phyloP scores from a whole-genome alignment of 2,888 invertebrate genomes.

The Dascillus cervinus region DNA sequence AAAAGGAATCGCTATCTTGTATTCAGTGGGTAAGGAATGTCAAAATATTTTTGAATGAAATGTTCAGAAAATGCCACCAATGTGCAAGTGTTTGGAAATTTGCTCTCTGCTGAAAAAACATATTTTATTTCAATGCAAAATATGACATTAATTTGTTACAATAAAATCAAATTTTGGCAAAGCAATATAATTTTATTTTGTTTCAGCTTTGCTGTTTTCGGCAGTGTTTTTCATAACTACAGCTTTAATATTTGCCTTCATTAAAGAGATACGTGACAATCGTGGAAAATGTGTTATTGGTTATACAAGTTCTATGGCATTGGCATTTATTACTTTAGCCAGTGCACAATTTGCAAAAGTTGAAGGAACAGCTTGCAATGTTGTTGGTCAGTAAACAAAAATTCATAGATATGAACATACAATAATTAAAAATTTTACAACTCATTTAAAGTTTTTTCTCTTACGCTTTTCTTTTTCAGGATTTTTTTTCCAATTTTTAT shows the following conservation, averaged over 20 bases:
- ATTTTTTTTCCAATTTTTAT: neutral
- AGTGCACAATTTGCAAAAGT: slow-evolving; percentile 23
- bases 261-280: slow-evolving; percentile 18
- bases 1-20: too few relatives aligned
- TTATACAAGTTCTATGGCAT: slow-evolving; percentile 27
- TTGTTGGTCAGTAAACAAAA: slow-evolving; percentile 31
- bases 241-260: slow-evolving; percentile 13
- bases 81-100: too few relatives aligned
- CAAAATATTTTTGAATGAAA: too few relatives aligned
- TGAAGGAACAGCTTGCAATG: slow-evolving; percentile 22
- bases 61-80: too few relatives aligned
- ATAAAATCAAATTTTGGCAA: too few relatives aligned
- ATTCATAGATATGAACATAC: neutral
- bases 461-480: too few relatives aligned
- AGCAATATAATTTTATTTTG: too few relatives aligned
- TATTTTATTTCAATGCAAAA: too few relatives aligned
- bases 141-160: too few relatives aligned
- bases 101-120: too few relatives aligned
- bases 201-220: slow-evolving; percentile 19
- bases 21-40: too few relatives aligned
- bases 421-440: neutral
- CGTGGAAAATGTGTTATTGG: slow-evolving; percentile 29
- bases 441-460: too few relatives aligned
- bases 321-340: slow-evolving; percentile 28
- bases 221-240: slow-evolving; percentile 16